phyloP scores from a whole-genome alignment of 1,140 invertebrate genomes.

The Panagrolaimus sp. region DNA sequence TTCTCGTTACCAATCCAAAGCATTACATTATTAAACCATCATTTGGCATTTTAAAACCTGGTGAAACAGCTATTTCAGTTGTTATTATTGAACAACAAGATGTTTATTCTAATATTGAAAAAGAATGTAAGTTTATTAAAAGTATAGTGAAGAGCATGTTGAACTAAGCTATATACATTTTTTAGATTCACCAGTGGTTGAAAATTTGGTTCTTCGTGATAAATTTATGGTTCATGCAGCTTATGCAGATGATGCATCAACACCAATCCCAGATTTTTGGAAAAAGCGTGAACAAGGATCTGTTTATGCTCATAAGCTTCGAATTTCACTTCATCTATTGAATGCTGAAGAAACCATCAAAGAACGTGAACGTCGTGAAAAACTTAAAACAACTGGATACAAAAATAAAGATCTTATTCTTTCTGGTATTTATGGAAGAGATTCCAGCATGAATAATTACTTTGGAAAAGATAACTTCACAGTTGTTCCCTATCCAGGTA shows the following conservation, averaged over 20 bases:
- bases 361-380: not conserved
- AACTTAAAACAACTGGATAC: too few species aligned
- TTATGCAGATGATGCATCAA: not conserved
- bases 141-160: too few species aligned
- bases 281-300: not conserved
- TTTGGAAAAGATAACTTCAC: too few species aligned
- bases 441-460: too few species aligned
- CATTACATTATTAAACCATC: slow-evolving; percentile 1
- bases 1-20: not conserved
- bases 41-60: not conserved
- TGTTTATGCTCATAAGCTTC: not conserved
- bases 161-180: too few species aligned
- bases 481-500: too few species aligned
- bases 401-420: too few species aligned
- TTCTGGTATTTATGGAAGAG: too few species aligned
- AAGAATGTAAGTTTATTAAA: not conserved
- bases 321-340: not conserved
- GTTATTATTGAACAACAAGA: not conserved
- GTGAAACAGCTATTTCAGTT: slow-evolving; percentile 3
- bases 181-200: not conserved
- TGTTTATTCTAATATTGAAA: not conserved
- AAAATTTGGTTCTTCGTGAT: not conserved
- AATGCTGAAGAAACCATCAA: not conserved
- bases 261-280: not conserved
- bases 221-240: not conserved